These are phyloP conservation scores for Tragelaphus buxtoni DNA, from an alignment of 2,113 vertebrate species.

Conservation along the genomic window DNA sequence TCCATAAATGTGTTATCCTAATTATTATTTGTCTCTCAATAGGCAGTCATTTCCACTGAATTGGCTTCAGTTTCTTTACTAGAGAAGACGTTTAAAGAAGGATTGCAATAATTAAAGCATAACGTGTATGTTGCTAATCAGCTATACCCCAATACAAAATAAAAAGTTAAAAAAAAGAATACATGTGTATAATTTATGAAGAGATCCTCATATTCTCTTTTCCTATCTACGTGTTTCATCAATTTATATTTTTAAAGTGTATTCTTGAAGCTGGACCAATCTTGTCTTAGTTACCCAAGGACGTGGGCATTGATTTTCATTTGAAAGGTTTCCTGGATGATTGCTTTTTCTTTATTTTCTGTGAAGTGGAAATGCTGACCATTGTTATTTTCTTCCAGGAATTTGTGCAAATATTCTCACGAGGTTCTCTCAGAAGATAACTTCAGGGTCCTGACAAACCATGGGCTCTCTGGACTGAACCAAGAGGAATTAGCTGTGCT, in stretches of 20 bases:
- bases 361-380: neutral
- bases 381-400: slow-evolving; percentile 60
- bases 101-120: neutral
- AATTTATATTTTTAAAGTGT: neutral
- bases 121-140: neutral
- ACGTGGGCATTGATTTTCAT: neutral
- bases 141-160: neutral
- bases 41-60: neutral
- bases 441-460: slow-evolving; percentile 69
- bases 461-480: slow-evolving; percentile 76
- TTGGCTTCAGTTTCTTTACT: neutral
- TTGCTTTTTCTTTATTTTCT: neutral
- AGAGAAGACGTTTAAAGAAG: neutral
- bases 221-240: neutral
- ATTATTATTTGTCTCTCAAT: neutral
- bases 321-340: neutral
- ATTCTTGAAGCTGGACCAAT: neutral
- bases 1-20: neutral
- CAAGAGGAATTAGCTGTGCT: slow-evolving; percentile 78
- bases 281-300: neutral
- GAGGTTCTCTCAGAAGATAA: slow-evolving; percentile 72
- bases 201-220: neutral
- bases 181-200: neutral
- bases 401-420: slow-evolving; percentile 79
- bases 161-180: neutral